Evolutionary conservation across 2,797 vertebrate genomes (phyloP).

Genomic region (Sebastes iracundus): DNA sequence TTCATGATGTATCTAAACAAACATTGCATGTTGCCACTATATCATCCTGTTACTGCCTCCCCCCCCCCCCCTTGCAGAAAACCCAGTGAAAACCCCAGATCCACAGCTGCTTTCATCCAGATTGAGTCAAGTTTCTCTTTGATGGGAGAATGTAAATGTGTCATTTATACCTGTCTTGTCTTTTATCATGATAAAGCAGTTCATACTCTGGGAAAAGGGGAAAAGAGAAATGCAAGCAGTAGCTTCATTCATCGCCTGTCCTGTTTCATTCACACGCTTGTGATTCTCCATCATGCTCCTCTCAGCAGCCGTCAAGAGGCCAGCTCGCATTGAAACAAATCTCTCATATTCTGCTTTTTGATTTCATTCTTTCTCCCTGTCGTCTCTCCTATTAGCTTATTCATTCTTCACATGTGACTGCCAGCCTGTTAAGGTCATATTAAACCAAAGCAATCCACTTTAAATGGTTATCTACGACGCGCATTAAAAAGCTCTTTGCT

Average conservation of each 20-base stretch:
- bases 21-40: conserved; percentile 35
- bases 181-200: conserved; percentile 85
- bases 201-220: conserved; percentile 70
- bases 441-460: conserved; percentile 88
- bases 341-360: conserved; percentile 85
- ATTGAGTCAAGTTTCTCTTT: conserved; percentile 77
- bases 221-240: conserved; percentile 74
- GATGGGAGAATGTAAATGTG: conserved; percentile 83
- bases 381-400: conserved; percentile 85
- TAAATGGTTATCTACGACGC: conserved; percentile 88
- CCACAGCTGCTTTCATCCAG: conserved; percentile 61
- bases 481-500: conserved; percentile 89
- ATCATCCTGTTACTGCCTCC: conserved; percentile 46
- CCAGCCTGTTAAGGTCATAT: conserved; percentile 88
- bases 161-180: conserved; percentile 85
- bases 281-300: conserved; percentile 81
- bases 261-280: conserved; percentile 82
- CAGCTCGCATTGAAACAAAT: conserved; percentile 81
- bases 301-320: conserved; percentile 80
- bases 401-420: conserved; percentile 89
- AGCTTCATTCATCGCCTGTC: conserved; percentile 84
- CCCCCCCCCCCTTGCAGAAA: conserved; percentile 33
- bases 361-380: conserved; percentile 82
- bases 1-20: conserved; percentile 47
- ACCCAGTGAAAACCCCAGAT: conserved; percentile 35